Percentiles rank a stretch among this genome's conserved stretches.
phyloP scores from a whole-genome alignment of 2,113 vertebrate species.

The Lophura nycthemera region DNA sequence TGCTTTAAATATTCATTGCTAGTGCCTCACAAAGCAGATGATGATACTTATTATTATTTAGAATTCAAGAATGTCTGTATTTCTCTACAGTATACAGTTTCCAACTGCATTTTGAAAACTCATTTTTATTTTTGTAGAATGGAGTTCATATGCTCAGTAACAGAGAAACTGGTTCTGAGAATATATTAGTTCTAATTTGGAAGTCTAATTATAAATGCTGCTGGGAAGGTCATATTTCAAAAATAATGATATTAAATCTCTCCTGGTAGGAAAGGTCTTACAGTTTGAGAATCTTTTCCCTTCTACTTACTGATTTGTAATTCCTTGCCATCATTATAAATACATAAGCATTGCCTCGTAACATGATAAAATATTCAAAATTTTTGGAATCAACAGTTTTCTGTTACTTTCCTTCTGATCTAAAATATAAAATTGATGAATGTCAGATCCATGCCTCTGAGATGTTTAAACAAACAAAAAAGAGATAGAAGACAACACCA shows the following conservation, averaged over 20 bases:
- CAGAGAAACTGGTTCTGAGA: constrained; percentile 26
- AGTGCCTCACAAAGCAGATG: not conserved
- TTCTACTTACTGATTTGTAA: not conserved
- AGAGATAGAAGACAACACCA: not conserved
- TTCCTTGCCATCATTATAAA: constrained; percentile 8
- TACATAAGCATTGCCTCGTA: not conserved
- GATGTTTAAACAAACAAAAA: constrained; percentile 44
- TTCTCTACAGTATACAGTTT: not conserved
- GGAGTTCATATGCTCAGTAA: not conserved
- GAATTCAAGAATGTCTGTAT: not conserved
- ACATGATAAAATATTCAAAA: constrained; percentile 33
- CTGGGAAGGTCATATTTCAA: constrained; percentile 63
- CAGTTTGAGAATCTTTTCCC: not conserved
- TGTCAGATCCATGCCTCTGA: constrained; percentile 2
- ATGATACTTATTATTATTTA: not conserved
- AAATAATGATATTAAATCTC: constrained; percentile 62
- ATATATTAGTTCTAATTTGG: constrained; percentile 59
- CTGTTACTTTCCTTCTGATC: not conserved
- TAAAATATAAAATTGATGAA: constrained; percentile 13
- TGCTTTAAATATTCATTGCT: not conserved
- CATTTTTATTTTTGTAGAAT: not conserved
- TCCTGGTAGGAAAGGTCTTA: constrained; percentile 41
- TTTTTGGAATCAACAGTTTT: constrained; percentile 4
- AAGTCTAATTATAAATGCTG: constrained; percentile 64
- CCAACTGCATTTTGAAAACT: not conserved